Evolutionary conservation across 1,140 invertebrate species (phyloP).

Genomic region (Aphidius gifuensis): DNA sequence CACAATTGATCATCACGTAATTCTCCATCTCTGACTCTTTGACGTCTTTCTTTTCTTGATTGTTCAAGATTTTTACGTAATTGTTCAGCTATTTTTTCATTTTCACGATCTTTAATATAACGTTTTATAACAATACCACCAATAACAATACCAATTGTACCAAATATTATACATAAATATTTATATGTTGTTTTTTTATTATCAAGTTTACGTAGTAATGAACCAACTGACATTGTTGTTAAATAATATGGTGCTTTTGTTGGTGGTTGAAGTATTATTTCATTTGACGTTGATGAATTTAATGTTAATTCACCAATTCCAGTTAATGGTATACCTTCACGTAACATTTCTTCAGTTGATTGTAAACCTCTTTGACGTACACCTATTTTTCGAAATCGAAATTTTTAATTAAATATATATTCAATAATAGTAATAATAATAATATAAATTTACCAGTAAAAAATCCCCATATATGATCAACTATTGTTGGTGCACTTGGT

Average conservation of each 20-base stretch:
- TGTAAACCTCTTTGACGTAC: constrained; percentile 72
- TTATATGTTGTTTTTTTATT: constrained; percentile 64
- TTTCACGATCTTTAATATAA: constrained; percentile 58
- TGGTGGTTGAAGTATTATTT: constrained; percentile 66
- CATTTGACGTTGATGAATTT: neutral
- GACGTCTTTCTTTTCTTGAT: constrained; percentile 63
- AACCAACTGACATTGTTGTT: constrained; percentile 66
- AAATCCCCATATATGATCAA: constrained; percentile 78
- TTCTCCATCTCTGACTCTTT: constrained; percentile 61
- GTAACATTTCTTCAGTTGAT: constrained; percentile 75
- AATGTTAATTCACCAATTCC: constrained; percentile 67
- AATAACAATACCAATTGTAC: constrained; percentile 64
- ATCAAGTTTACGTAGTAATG: constrained; percentile 67
- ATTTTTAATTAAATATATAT: constrained; percentile 1
- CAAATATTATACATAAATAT: constrained; percentile 64
- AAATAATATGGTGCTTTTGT: constrained; percentile 66
- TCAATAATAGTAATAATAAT: neutral
- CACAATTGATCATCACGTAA: constrained; percentile 68
- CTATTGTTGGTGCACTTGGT: constrained; percentile 65
- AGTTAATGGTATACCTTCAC: constrained; percentile 71
- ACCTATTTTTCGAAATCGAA: constrained; percentile 32
- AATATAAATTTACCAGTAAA: constrained; percentile 58
- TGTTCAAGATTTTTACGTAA: constrained; percentile 61
- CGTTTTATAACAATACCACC: constrained; percentile 63
- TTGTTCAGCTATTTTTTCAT: constrained; percentile 57